Base-by-base conservation (phyloP, 2,113 vertebrate genomes). In the Xenus cinereus region DNA sequence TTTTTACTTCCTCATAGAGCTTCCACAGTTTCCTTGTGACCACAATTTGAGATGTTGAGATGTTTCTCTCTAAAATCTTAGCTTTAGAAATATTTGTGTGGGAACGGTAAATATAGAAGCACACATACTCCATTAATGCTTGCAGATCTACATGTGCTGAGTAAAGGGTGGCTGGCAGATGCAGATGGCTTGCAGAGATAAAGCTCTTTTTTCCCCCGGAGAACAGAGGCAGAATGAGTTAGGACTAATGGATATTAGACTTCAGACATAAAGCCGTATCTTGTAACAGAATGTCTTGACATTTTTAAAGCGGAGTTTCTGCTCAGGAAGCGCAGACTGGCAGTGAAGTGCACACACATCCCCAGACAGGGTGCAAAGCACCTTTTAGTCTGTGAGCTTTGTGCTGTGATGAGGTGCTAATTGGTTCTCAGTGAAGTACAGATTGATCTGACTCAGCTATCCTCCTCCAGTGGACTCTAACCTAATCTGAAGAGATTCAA, bases 341-440 rank as follows among this genome's bases (percentile, higher is more conserved):
- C 56, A 67, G 39, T 0, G 7, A 93, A 72, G 32, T n/a, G 45
- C 1, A 2, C 68, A 39, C 7, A 19, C 10, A 41, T 66, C 9
- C 59, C 30, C 59, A 66, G 35, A 48, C 0, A 84, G 33, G 23
- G 53, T 39, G 19, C 48, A 89, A 73, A 80, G 21, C 45, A 66
- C 35, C 3, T 77, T 79, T 75, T 57, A 53, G 13, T 15, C 53
- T 63, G 24, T 48, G 77, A 71, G 19, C 60, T 87, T 81, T 77
- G 30, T 71, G 24, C n/a, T 57, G 54, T 71, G 68, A 77, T 81
- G 76, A 84, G 73, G 73, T 62, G 59, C 22, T 96, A 89, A 92
- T 77, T 86, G 48, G 35, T 71, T 96, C 20, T 45, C 19, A 57
- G 9, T 77, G 84, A 89, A 89, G 54, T 62, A 66, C 50, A n/a